Evolutionary conservation across 2,888 invertebrate species (phyloP).

Genomic region (Agonum fuliginosum): DNA sequence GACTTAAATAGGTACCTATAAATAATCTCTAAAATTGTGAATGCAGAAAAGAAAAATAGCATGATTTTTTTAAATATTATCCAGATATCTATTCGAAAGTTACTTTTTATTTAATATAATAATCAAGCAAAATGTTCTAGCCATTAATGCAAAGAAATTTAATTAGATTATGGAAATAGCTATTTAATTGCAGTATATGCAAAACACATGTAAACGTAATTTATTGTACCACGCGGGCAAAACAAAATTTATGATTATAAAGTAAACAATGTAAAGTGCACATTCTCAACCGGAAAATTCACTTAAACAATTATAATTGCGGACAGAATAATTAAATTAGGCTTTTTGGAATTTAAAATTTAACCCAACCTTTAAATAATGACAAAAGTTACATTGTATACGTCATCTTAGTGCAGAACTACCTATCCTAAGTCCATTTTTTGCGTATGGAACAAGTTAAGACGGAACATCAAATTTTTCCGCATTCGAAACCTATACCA

Average conservation of each 20-base stretch:
- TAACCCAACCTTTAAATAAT: not conserved
- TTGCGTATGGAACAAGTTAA: too few relatives aligned
- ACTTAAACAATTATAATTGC: constrained; percentile 33
- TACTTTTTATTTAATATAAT: too few relatives aligned
- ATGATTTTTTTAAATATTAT: too few relatives aligned
- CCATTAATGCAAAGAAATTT: not conserved
- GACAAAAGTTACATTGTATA: not conserved
- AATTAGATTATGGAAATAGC: not conserved
- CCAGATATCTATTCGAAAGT: too few relatives aligned
- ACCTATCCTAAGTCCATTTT: too few relatives aligned
- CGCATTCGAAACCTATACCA: too few relatives aligned
- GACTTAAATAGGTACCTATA: too few relatives aligned
- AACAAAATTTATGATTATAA: not conserved
- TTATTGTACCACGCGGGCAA: not conserved
- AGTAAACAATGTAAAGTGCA: constrained; percentile 16
- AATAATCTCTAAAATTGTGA: too few relatives aligned
- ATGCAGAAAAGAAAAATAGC: not conserved
- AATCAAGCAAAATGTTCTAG: too few relatives aligned
- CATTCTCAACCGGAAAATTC: constrained; percentile 19
- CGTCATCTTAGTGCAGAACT: too few relatives aligned
- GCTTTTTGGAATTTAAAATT: not conserved
- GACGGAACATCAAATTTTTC: too few relatives aligned
- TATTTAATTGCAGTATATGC: constrained; percentile 5
- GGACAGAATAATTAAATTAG: constrained; percentile 42
- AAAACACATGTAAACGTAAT: not conserved